Evolutionary conservation across 2,797 vertebrate genomes (phyloP).

Genomic region (Pseudocheirus occidentalis): DNA sequence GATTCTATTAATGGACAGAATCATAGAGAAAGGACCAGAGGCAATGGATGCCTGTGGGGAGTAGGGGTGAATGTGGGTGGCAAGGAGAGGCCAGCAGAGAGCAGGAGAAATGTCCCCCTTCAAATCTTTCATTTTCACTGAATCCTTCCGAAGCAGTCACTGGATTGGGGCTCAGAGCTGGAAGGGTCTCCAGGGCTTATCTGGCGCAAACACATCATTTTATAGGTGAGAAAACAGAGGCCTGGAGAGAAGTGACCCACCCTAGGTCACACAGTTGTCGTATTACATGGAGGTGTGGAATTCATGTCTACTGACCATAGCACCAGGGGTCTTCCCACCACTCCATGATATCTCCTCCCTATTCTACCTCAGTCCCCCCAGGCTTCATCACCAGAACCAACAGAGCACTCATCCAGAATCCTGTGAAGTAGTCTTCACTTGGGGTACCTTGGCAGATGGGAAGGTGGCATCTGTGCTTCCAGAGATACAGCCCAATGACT

Average conservation of each 20-base stretch:
- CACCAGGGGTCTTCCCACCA: background rate
- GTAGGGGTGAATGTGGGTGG: background rate
- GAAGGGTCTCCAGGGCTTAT: background rate
- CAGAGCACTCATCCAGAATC: background rate
- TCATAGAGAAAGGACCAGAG: background rate
- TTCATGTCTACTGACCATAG: background rate
- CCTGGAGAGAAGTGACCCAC: background rate
- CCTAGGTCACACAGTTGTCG: background rate
- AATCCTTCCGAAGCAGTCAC: background rate
- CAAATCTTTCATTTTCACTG: background rate
- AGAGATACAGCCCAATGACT: background rate
- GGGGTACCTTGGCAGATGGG: background rate
- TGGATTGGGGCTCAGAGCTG: background rate
- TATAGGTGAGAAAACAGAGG: background rate
- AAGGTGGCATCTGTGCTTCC: background rate
- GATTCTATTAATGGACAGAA: background rate
- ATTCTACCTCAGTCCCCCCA: background rate
- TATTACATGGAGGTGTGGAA: background rate
- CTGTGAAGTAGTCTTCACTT: background rate
- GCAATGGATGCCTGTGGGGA: background rate
- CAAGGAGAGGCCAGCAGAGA: background rate
- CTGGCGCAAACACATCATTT: background rate
- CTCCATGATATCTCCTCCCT: background rate
- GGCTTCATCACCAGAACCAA: background rate
- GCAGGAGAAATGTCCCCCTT: background rate